Percentiles rank a stretch among this genome's conserved stretches.
Evolutionary conservation across 2,797 vertebrate genomes (phyloP).

Genomic region (Rhinella marina): DNA sequence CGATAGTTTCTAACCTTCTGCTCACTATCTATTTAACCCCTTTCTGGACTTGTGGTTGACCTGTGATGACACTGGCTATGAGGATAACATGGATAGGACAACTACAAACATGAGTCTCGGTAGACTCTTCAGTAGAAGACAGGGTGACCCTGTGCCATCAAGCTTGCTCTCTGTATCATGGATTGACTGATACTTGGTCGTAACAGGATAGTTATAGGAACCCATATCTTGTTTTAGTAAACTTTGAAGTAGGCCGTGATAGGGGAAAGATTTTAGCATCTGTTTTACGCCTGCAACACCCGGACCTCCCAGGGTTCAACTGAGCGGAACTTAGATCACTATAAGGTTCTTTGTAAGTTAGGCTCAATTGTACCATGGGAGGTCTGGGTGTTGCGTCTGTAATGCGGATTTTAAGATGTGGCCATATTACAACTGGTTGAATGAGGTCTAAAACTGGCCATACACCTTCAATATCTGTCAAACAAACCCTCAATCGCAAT

Average conservation of each 20-base stretch:
- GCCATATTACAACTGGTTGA: too few species aligned
- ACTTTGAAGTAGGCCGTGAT: not conserved
- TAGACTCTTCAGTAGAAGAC: not conserved
- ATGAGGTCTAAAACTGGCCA: too few species aligned
- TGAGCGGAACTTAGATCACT: too few species aligned
- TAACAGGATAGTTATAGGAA: not conserved
- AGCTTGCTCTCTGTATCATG: not conserved
- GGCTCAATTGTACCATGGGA: too few species aligned
- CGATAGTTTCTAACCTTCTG: conserved; percentile 52
- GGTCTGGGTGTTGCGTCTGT: too few species aligned
- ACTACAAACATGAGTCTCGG: not conserved
- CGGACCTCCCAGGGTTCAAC: too few species aligned
- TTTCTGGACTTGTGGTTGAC: conserved; percentile 43
- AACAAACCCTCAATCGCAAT: too few species aligned
- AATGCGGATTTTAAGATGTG: too few species aligned
- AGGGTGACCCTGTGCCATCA: not conserved
- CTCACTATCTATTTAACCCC: conserved; percentile 57
- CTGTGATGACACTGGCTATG: conserved; percentile 11
- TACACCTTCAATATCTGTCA: too few species aligned
- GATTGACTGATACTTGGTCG: not conserved
- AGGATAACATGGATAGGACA: not conserved
- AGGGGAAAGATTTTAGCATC: too few species aligned
- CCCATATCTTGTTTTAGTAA: not conserved
- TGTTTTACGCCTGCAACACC: too few species aligned
- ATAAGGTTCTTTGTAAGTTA: too few species aligned